Evolutionary conservation across 2,113 vertebrate genomes (phyloP).

Genomic region (Galbula dea): DNA sequence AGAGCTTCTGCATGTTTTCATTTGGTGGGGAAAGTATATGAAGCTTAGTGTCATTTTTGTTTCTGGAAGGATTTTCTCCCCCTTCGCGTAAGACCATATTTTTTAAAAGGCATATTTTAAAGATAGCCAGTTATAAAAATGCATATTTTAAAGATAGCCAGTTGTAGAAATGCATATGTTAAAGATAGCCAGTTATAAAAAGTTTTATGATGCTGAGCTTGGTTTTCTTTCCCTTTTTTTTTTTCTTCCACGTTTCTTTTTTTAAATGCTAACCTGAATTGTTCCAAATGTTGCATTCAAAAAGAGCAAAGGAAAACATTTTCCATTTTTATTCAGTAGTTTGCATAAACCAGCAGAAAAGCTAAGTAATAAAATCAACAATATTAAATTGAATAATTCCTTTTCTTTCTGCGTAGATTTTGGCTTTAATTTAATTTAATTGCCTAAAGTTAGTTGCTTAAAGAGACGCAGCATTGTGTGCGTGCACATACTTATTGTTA

Average conservation of each 20-base stretch:
- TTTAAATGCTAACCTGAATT: conserved; percentile 41
- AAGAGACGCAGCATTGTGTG: conserved; percentile 78
- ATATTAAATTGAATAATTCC: conserved; percentile 82
- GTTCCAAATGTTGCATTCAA: conserved; percentile 28
- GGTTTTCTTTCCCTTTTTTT: not conserved
- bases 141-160: conserved; percentile 23
- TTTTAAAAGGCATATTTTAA: conserved; percentile 25
- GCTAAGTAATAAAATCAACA: conserved; percentile 79
- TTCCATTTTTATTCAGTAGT: conserved; percentile 56
- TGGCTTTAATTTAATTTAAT: conserved; percentile 83
- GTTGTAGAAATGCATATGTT: conserved; percentile 37
- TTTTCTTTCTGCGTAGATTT: conserved; percentile 76
- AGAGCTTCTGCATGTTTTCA: not conserved
- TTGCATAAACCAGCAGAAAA: conserved; percentile 72
- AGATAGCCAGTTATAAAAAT: conserved; percentile 61
- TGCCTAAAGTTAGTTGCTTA: conserved; percentile 83
- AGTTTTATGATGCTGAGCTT: conserved; percentile 61
- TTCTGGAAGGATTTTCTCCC: not conserved
- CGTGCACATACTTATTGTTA: conserved; percentile 76
- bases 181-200: conserved; percentile 54
- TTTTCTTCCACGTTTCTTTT: not conserved
- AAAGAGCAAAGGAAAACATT: conserved; percentile 33
- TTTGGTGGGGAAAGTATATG: not conserved
- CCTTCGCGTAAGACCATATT: not conserved
- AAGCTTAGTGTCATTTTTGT: conserved; percentile 42